phyloP scores from a whole-genome alignment of 2,113 vertebrate species.

The Rutilus rutilus region DNA sequence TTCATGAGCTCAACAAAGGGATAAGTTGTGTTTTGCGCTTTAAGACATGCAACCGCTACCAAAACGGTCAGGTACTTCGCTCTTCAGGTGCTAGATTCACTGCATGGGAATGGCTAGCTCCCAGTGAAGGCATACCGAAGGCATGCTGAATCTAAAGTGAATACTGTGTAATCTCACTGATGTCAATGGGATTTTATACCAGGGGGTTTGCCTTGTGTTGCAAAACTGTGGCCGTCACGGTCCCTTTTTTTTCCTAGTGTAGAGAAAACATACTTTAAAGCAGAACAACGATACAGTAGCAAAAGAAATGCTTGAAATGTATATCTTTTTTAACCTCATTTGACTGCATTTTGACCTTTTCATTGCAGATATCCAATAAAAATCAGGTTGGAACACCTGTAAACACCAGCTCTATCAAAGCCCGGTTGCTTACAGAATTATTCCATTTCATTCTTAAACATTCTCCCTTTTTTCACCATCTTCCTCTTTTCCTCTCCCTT shows the following conservation, averaged over 20 bases:
- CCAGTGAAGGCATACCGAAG: background rate
- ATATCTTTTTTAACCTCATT: background rate
- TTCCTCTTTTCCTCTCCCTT: background rate
- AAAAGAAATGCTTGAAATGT: background rate
- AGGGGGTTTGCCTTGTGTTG: constrained; percentile 18
- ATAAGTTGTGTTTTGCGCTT: background rate
- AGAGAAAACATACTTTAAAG: background rate
- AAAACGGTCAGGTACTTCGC: background rate
- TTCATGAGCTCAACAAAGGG: background rate
- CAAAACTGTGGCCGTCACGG: background rate
- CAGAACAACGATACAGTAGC: background rate
- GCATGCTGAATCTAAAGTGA: constrained; percentile 24
- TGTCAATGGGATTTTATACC: constrained; percentile 1
- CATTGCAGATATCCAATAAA: background rate
- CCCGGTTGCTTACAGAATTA: too few species aligned
- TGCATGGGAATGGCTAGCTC: constrained; percentile 16
- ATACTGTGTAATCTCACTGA: constrained; percentile 38
- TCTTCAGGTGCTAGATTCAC: constrained; percentile 27
- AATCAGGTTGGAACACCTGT: background rate
- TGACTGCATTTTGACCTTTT: background rate
- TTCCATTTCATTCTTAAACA: background rate
- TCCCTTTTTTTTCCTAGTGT: background rate
- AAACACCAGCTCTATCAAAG: background rate
- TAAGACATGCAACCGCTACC: background rate
- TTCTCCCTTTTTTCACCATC: background rate